Evolutionary conservation across 2,797 vertebrate genomes (phyloP), one percentile per base, ranked within the genome.

Genomic region (Sebastes variabilis): DNA sequence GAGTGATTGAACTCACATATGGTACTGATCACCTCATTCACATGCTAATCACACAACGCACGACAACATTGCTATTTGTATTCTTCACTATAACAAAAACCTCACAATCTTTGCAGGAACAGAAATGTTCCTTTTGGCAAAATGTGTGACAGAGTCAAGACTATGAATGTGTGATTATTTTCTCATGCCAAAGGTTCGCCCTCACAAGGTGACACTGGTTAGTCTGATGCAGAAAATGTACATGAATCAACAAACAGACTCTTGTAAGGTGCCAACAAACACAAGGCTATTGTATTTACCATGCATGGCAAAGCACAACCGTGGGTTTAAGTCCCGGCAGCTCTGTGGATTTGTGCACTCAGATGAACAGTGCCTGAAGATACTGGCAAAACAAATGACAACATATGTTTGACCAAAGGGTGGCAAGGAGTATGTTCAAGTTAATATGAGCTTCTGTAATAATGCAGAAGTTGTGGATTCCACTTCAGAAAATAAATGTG

Each of bases 371-470:
- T 22, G 71, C 86, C 79, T 12, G 18, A 71, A 86, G 83, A 62
- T 42, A 38, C 60, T 89, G 83, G 79, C 82, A 83, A 29, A 70
- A 32, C 13, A 14, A 71, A 56, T 18, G n/a, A 18, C 59, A 80
- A 68, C 83, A 91, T 83, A 94, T 90, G 84, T 81, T 82, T 87
- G 38, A 79, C 78, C 75, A 74, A 74, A 83, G 66, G 80, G 49
- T 71, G 61, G 22, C 76, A 52, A 64, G 38, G 34, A 62, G 36
- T 30, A 9, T 4, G 30, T 36, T 64, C 61, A 73, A 66, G 71
- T 66, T 59, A 74, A 66, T 75, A 62, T 24, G 38, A 66, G 68
- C 34, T 55, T 82, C 59, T 82, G 16, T 34, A 10, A 64, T 62
- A 62, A 59, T 10, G 49, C 29, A 77, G 25, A 77, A 72, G 36